phyloP scores from a whole-genome alignment of 2,797 vertebrate species.

The Enteromius unitaeniatus region DNA sequence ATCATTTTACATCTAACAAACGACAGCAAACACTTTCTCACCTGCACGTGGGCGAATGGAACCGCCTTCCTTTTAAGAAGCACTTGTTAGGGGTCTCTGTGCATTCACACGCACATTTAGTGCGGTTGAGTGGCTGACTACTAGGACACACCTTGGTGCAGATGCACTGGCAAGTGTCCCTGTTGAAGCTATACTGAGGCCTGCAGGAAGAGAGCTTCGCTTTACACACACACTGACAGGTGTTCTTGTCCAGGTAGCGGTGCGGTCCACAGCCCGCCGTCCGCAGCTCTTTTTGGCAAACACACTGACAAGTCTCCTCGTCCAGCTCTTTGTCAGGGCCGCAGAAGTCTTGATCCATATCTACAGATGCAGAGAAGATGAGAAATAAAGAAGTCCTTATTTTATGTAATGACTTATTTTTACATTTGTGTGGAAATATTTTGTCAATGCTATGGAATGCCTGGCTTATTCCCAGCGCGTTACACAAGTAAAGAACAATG shows the following conservation, averaged over 20 bases:
- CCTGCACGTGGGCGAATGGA: conserved; percentile 94
- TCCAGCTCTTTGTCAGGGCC: conserved; percentile 90
- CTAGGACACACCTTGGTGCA: conserved; percentile 88
- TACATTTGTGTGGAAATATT: conserved; percentile 20
- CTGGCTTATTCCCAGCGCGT: conserved; percentile 18
- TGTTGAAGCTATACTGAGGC: conserved; percentile 84
- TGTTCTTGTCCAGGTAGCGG: conserved; percentile 84
- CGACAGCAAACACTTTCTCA: conserved; percentile 64
- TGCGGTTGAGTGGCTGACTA: conserved; percentile 88
- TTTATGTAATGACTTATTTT: conserved; percentile 8
- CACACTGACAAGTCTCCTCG: conserved; percentile 91
- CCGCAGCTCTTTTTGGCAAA: conserved; percentile 79
- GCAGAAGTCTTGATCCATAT: conserved; percentile 83
- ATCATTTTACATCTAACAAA: neutral
- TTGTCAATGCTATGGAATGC: conserved; percentile 47
- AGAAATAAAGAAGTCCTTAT: conserved; percentile 29
- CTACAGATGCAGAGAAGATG: conserved; percentile 64
- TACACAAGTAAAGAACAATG: conserved; percentile 39
- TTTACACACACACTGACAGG: conserved; percentile 89
- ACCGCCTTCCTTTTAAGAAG: conserved; percentile 90
- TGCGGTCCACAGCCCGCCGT: conserved; percentile 84
- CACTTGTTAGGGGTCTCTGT: conserved; percentile 91
- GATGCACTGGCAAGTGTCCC: conserved; percentile 87
- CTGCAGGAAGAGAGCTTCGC: conserved; percentile 76
- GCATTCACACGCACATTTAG: conserved; percentile 92